A percentile compares a stretch with the other conserved stretches of the same genome.
Conservation (phyloP, 2,113 vertebrate species). For the Brachypodius melanocephalos region DNA sequence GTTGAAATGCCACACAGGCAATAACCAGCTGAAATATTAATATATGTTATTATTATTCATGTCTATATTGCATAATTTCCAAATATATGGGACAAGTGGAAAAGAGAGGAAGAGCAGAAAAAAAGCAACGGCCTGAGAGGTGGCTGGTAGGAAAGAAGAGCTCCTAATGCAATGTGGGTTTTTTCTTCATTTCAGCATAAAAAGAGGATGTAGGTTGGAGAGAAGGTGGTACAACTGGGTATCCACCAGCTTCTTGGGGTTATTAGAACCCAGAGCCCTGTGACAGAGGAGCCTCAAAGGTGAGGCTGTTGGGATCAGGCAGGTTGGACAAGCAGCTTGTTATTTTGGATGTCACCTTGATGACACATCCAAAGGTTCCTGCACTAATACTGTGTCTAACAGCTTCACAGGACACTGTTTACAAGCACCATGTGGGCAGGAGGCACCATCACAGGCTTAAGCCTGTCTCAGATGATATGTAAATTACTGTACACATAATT, state of each 20-base stretch:
- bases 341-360: background rate
- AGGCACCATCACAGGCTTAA: background rate
- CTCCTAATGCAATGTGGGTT: background rate
- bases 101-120: background rate
- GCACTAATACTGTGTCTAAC: background rate
- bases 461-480: background rate
- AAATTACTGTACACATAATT: background rate
- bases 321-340: conserved; percentile 5
- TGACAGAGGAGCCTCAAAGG: background rate
- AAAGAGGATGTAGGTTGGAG: background rate
- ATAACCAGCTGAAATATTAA: conserved; percentile 10
- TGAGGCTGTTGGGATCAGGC: background rate
- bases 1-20: background rate
- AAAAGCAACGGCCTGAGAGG: background rate
- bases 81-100: background rate
- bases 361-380: conserved; percentile 4
- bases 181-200: background rate
- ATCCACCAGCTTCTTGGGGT: background rate
- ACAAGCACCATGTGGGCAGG: background rate
- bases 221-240: background rate
- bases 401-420: background rate
- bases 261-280: background rate
- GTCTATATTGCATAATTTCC: background rate
- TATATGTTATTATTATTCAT: background rate
- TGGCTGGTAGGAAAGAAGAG: background rate